phyloP scores from a whole-genome alignment of 2,113 vertebrate species.

The Alectura lathami region DNA sequence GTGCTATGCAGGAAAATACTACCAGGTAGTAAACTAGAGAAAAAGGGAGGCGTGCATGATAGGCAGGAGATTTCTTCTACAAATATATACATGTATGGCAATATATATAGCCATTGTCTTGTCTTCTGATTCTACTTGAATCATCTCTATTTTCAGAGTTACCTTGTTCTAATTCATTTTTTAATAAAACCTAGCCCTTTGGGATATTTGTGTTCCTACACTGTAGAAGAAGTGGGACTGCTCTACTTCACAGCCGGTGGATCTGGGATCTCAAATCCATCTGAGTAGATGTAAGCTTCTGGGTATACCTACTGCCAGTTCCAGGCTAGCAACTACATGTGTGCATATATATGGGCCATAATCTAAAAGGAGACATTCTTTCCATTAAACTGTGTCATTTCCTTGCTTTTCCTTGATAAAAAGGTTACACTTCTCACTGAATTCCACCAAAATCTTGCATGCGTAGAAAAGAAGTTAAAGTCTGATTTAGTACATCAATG shows the following conservation, averaged over 20 bases:
- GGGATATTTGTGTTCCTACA: neutral
- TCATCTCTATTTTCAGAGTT: neutral
- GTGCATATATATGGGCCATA: neutral
- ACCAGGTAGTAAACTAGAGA: neutral
- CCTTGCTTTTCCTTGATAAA: neutral
- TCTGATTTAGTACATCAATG: neutral
- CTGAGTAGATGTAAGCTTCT: rapidly evolving
- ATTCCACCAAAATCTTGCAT: neutral
- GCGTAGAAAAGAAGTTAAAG: neutral
- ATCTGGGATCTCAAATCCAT: neutral
- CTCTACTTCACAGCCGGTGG: neutral
- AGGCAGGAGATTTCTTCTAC: neutral
- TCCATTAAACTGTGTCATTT: neutral
- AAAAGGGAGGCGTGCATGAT: neutral
- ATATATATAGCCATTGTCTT: neutral
- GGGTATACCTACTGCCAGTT: neutral
- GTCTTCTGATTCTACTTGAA: neutral
- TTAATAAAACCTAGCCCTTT: neutral
- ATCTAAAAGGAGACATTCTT: neutral
- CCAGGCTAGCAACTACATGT: neutral
- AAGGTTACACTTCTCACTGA: neutral
- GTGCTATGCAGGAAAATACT: neutral
- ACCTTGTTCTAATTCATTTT: neutral
- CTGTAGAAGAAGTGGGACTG: neutral
- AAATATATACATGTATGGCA: neutral